Conservation (phyloP, 2,888 invertebrate species). For the Leptinotarsa tumamoca region DNA sequence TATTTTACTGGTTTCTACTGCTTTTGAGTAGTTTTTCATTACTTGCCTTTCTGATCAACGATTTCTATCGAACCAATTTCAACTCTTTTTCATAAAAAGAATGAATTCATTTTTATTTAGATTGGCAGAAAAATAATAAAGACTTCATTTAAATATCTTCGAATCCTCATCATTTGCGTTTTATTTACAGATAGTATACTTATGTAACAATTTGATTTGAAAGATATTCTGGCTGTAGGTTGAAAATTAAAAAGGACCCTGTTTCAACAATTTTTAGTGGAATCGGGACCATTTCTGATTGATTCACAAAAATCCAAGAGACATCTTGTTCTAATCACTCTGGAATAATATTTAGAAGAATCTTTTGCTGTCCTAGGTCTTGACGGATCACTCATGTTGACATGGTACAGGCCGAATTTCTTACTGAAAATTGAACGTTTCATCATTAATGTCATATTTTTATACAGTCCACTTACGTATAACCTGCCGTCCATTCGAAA, state of each 20-base stretch:
- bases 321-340: conserved; percentile 40
- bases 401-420: conserved; percentile 76
- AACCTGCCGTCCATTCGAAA: conserved; percentile 72
- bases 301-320: conserved; percentile 27
- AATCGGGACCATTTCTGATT: not conserved
- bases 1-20: too few species aligned
- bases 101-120: too few species aligned
- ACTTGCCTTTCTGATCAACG: too few species aligned
- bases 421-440: conserved; percentile 67
- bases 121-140: too few species aligned
- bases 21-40: too few species aligned
- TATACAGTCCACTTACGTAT: conserved; percentile 60
- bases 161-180: too few species aligned
- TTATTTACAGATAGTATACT: too few species aligned
- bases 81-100: too few species aligned
- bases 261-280: not conserved
- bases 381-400: conserved; percentile 72
- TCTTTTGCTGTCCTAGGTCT: conserved; percentile 67
- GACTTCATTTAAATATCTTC: too few species aligned
- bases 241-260: not conserved
- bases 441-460: not conserved
- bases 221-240: too few species aligned
- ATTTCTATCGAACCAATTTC: too few species aligned
- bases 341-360: conserved; percentile 40
- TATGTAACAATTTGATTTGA: too few species aligned